phyloP scores from a whole-genome alignment of 2,113 vertebrate species.

The Meriones unguiculatus region DNA sequence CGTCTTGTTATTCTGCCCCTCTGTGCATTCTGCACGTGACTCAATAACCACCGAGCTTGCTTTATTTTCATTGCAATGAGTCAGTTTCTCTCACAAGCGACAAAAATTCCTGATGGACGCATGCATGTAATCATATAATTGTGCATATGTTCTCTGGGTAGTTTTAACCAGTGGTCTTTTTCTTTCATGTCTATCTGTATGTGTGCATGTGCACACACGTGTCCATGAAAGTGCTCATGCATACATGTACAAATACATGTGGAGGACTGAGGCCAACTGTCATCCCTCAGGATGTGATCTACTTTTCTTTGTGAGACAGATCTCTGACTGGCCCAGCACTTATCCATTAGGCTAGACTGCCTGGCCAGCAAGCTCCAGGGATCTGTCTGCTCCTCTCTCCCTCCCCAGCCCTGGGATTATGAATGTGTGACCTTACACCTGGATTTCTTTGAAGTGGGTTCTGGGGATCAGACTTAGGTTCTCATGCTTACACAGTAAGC shows the following conservation, averaged over 20 bases:
- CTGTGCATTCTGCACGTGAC: background rate
- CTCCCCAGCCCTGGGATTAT: background rate
- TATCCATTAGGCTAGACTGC: background rate
- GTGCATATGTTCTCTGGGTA: background rate
- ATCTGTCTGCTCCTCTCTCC: background rate
- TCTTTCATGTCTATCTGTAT: background rate
- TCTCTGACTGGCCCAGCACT: background rate
- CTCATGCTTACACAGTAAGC: background rate
- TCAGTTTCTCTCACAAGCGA: background rate
- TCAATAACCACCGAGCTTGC: background rate
- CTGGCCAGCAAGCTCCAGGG: background rate
- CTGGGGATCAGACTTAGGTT: too few species aligned
- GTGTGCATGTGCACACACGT: background rate
- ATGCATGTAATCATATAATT: background rate
- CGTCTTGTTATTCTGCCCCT: background rate
- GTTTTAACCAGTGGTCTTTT: background rate
- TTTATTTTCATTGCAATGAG: conserved; percentile 41
- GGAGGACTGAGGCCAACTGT: background rate
- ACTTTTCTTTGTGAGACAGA: background rate
- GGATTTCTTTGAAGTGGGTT: background rate
- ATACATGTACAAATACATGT: background rate
- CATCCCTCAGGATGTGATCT: background rate
- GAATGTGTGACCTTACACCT: background rate
- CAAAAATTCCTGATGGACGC: background rate
- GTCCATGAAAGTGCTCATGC: background rate